Evolutionary conservation across 2,888 invertebrate genomes (phyloP).

Genomic region (Ophioninae sp.): DNA sequence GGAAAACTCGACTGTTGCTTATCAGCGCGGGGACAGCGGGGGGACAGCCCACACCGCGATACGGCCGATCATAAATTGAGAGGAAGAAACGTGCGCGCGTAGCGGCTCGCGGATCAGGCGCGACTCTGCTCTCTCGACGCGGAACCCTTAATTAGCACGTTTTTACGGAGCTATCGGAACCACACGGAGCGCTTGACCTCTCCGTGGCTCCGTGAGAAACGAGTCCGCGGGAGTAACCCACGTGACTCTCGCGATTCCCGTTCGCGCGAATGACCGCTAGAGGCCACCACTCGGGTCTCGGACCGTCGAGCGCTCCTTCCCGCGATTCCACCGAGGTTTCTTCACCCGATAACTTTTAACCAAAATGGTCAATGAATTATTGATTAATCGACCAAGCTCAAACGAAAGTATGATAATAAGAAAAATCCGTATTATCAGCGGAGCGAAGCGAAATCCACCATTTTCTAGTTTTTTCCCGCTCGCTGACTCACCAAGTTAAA

Average conservation of each 20-base stretch:
- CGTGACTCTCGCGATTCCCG: constrained; percentile 9
- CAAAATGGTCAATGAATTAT: background rate
- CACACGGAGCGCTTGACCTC: background rate
- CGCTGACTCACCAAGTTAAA: too few relatives aligned
- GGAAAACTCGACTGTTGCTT: background rate
- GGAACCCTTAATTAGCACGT: constrained; percentile 5
- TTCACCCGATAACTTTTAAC: too few relatives aligned
- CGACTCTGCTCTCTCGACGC: constrained; percentile 26
- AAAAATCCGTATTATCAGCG: too few relatives aligned
- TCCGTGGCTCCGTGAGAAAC: constrained; percentile 1
- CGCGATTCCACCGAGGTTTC: background rate
- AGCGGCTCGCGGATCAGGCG: background rate
- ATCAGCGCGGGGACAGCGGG: background rate
- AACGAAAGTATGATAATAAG: too few relatives aligned
- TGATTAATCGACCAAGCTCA: background rate
- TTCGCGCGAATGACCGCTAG: constrained; percentile 5
- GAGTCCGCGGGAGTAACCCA: constrained; percentile 17
- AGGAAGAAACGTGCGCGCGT: background rate
- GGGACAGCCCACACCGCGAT: background rate
- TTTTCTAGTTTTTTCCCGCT: too few relatives aligned
- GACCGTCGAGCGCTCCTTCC: background rate
- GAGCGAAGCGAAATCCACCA: too few relatives aligned
- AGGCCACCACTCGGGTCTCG: background rate
- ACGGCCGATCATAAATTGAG: background rate
- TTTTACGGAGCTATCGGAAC: background rate